phyloP scores from a whole-genome alignment of 2,888 invertebrate species.

The Meghimatium bilineatum region DNA sequence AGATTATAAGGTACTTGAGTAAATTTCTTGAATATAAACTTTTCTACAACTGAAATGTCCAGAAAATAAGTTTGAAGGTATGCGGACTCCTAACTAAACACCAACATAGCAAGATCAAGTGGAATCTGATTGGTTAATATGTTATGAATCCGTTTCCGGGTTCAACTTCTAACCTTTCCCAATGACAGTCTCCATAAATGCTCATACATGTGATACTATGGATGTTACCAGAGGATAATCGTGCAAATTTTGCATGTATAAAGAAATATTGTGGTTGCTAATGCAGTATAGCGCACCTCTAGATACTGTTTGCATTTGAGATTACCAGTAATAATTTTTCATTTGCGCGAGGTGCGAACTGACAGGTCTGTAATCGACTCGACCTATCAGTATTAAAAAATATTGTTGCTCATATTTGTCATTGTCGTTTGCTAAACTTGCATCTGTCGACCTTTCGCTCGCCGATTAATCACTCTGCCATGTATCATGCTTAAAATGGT shows the following conservation, averaged over 20 bases:
- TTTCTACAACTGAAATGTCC: background rate
- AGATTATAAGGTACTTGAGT: background rate
- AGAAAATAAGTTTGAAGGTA: background rate
- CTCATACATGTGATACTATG: no score
- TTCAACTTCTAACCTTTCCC: constrained; percentile 24
- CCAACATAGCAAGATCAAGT: background rate
- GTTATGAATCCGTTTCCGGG: constrained; percentile 3
- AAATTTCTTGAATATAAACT: background rate
- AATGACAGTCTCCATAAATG: constrained; percentile 6
- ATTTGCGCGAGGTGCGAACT: no score
- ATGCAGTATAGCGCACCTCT: background rate
- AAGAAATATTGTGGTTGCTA: background rate
- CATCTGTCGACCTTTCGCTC: no score
- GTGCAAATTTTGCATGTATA: no score
- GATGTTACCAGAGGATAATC: no score
- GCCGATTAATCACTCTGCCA: no score
- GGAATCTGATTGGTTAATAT: constrained; percentile 4
- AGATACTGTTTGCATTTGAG: background rate
- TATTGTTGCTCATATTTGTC: no score
- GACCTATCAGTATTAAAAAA: no score
- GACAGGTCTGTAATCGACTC: no score
- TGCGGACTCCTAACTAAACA: background rate
- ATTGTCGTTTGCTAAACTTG: no score
- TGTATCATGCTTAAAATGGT: no score
- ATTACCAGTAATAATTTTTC: no score